Evolutionary conservation across 2,888 invertebrate genomes (phyloP).

Genomic region (Panorpa germanica): DNA sequence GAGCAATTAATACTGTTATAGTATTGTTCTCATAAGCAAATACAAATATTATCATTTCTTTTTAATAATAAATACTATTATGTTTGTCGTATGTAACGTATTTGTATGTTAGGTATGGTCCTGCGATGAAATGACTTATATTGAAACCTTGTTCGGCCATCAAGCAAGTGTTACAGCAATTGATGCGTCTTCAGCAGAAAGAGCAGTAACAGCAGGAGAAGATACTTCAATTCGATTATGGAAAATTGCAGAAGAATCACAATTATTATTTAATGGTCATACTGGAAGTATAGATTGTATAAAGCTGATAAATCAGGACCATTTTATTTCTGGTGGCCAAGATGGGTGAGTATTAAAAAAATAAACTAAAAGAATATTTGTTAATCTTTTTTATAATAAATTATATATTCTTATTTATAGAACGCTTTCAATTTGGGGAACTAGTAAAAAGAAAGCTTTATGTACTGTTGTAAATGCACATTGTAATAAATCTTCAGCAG

Average conservation of each 20-base stretch:
- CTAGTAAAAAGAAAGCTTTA: conserved; percentile 71
- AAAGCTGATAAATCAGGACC: conserved; percentile 78
- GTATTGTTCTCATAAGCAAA: too few species aligned
- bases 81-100: too few species aligned
- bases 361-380: conserved; percentile 1
- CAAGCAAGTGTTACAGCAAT: conserved; percentile 71
- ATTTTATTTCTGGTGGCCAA: conserved; percentile 82
- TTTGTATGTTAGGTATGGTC: too few species aligned
- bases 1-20: too few species aligned
- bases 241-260: conserved; percentile 96
- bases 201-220: conserved; percentile 80
- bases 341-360: conserved; percentile 44
- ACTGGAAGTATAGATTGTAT: conserved; percentile 72
- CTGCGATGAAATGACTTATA: conserved; percentile 87
- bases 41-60: too few species aligned
- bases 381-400: conserved; percentile 4
- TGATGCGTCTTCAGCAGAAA: conserved; percentile 70
- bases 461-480: conserved; percentile 52
- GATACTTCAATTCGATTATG: conserved; percentile 80
- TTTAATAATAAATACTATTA: too few species aligned
- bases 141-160: conserved; percentile 91
- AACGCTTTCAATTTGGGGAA: conserved; percentile 62
- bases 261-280: conserved; percentile 81
- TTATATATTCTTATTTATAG: conserved; percentile 17
- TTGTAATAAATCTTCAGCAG: conserved; percentile 38